Percentiles rank a stretch among this genome's conserved stretches.
phyloP scores from a whole-genome alignment of 2,888 invertebrate genomes.

The Agrilus mali region DNA sequence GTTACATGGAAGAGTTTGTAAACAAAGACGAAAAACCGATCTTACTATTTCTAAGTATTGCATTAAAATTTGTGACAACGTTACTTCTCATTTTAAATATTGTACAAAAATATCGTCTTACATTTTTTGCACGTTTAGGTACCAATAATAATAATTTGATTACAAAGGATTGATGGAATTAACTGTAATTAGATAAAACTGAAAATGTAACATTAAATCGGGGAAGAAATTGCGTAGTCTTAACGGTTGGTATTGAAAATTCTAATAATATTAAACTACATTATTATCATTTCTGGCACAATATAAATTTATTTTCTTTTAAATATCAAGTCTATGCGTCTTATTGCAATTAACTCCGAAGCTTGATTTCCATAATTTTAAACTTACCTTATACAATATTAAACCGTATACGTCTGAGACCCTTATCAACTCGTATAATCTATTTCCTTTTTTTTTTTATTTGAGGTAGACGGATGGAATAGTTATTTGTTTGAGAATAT shows the following conservation, averaged over 20 bases:
- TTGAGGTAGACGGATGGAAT: constrained; percentile 38
- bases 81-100: constrained; percentile 23
- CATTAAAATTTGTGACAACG: too few species aligned
- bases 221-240: too few species aligned
- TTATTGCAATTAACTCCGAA: constrained; percentile 23
- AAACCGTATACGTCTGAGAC: constrained; percentile 34
- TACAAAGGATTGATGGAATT: too few species aligned
- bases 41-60: too few species aligned
- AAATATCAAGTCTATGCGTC: constrained; percentile 25
- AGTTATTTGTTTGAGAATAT: constrained; percentile 8
- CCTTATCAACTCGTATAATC: constrained; percentile 32
- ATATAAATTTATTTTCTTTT: constrained; percentile 13
- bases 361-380: constrained; percentile 25
- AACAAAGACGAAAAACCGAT: too few species aligned
- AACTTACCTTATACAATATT: constrained; percentile 17
- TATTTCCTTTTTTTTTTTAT: constrained; percentile 17
- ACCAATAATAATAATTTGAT: too few species aligned
- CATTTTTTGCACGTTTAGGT: too few species aligned
- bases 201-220: too few species aligned
- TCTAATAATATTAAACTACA: too few species aligned
- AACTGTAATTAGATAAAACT: too few species aligned
- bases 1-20: too few species aligned
- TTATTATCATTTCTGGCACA: constrained; percentile 15
- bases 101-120: constrained; percentile 34
- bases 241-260: too few species aligned